Evolutionary conservation across 2,888 invertebrate species (phyloP), one percentile per base, ranked within the genome.

Genomic region (Heterodera filipjevi): DNA sequence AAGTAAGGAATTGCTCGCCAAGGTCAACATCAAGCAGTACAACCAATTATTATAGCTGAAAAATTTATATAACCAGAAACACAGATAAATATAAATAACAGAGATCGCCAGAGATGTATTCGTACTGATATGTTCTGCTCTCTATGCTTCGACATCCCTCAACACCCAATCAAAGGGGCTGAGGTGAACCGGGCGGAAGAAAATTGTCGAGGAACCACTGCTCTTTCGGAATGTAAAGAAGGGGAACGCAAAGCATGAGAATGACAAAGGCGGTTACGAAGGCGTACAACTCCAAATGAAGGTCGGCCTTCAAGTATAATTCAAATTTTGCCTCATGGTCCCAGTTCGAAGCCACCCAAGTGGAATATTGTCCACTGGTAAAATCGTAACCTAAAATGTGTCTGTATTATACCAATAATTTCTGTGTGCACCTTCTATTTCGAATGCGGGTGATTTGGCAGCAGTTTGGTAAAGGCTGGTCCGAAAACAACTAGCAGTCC

Each of bases 281-380:
- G 30, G 81, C 81, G 74, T 82, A 68, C 27, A 82, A 35, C n/a
- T 83, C 83, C 32, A 83, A 27, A 1, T 71, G 74, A 44, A 81
- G 59, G 59, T 78, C 81, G 27, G 81, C 83, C 59, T 85, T 81
- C 35, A 87, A 77, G 74, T 83, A 87, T 64, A 87, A 39, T 30
- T 82, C 84, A n/a, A 87, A 80, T 19, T 78, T 73, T 30, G 66
- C 68, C 35, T 81, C 80, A 14, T 81, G 79, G 1, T 79, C 76
- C 82, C 85, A 87, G 32, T 82, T 77, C 3, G 87, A 86, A 73
- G 86, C 87, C 64, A 84, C 84, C 85, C 86, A 87, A 35, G 87
- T 86, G 16, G 87, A 86, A 76, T 85, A 87, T 14, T 76, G 72
- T 19, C 74, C 70, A 66, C 80, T 82, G 6, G 64, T 30, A 30